Percentiles rank a stretch among this genome's conserved stretches.
Evolutionary conservation across 2,797 vertebrate genomes (phyloP).

Genomic region (Craterocephalus amniculus): DNA sequence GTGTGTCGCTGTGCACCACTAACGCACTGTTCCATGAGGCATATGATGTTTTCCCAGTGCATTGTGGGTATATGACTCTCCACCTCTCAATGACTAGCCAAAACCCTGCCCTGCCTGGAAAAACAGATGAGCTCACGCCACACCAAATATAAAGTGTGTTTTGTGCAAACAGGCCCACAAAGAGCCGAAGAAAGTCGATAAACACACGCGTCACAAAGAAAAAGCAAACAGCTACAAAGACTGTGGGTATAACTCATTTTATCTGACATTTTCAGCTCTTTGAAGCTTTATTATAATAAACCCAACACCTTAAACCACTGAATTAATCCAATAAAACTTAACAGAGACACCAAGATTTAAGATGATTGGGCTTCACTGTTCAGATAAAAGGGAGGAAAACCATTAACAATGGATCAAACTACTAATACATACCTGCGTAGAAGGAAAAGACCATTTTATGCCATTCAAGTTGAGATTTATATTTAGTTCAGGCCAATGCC

Average conservation of each 20-base stretch:
- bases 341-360: too few relatives aligned
- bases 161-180: slow-evolving; percentile 2
- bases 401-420: neutral
- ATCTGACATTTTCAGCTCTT: neutral
- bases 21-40: neutral
- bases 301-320: neutral
- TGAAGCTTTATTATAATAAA: neutral
- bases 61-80: slow-evolving; percentile 47
- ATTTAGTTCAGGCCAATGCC: too few relatives aligned
- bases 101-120: slow-evolving; percentile 33
- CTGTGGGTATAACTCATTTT: neutral
- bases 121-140: slow-evolving; percentile 57
- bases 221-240: slow-evolving; percentile 28
- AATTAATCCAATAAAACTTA: neutral
- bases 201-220: slow-evolving; percentile 42
- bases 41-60: slow-evolving; percentile 27
- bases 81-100: slow-evolving; percentile 13
- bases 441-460: neutral
- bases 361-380: neutral
- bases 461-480: neutral
- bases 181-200: slow-evolving; percentile 53
- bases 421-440: neutral
- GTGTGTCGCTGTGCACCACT: slow-evolving; percentile 23
- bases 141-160: slow-evolving; percentile 40
- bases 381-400: neutral